These are phyloP conservation scores for Ammospiza caudacuta DNA, from an alignment of 2,113 vertebrate species.

Conservation along the genomic window DNA sequence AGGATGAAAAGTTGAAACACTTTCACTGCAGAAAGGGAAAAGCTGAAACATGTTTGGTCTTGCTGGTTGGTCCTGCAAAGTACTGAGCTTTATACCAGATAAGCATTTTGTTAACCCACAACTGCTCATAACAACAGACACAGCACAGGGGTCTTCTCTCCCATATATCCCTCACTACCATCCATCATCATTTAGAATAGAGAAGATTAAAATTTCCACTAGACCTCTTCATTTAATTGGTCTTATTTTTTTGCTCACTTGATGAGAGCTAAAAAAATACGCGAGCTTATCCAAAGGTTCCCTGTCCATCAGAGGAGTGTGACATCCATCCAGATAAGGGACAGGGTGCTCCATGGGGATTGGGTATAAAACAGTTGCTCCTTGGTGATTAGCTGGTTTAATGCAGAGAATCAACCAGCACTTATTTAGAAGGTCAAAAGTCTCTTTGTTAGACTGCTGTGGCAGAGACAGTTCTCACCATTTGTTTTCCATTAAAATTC, in stretches of 20 bases:
- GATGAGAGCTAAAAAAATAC: neutral
- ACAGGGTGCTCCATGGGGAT: fast-evolving
- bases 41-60: neutral
- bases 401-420: neutral
- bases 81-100: neutral
- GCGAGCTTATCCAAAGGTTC: neutral
- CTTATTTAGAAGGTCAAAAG: neutral
- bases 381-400: neutral
- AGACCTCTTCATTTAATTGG: constrained; percentile 16
- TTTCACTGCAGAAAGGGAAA: neutral
- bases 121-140: neutral
- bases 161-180: neutral
- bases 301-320: neutral
- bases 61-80: neutral
- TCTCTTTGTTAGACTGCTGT: neutral
- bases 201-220: constrained; percentile 11
- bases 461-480: neutral
- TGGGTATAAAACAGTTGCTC: neutral
- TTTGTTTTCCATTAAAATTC: constrained; percentile 38
- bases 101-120: neutral
- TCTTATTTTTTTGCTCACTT: neutral
- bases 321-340: neutral
- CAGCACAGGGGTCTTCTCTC: neutral
- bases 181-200: constrained; percentile 24
- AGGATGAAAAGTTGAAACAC: neutral